Conservation (phyloP, 2,888 invertebrate species). For the Piscicola geometra region DNA sequence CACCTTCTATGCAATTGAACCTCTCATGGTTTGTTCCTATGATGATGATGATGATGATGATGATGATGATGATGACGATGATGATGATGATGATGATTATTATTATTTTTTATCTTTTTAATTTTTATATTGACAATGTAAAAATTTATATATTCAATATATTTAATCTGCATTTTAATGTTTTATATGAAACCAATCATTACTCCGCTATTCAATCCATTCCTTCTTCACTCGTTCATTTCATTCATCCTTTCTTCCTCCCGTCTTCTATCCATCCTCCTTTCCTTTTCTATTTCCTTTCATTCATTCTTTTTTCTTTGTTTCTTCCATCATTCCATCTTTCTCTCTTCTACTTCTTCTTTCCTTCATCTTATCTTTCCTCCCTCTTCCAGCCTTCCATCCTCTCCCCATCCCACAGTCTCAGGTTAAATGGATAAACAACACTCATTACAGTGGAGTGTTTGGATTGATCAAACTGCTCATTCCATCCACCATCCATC, state of each 20-base stretch:
- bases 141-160: too few relatives aligned
- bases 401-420: neutral
- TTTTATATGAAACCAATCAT: too few relatives aligned
- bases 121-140: neutral
- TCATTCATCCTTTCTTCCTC: too few relatives aligned
- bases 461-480: neutral
- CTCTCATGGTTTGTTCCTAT: neutral
- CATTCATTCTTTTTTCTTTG: too few relatives aligned
- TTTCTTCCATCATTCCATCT: too few relatives aligned
- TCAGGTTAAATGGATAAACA: neutral
- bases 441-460: neutral
- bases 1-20: neutral
- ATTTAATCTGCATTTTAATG: too few relatives aligned
- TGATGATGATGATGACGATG: neutral
- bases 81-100: neutral
- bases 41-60: neutral
- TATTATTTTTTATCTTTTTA: neutral
- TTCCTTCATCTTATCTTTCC: too few relatives aligned
- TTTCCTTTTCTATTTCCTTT: too few relatives aligned
- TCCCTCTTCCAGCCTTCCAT: neutral
- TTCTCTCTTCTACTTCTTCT: too few relatives aligned
- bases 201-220: too few relatives aligned
- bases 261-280: too few relatives aligned
- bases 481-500: neutral
- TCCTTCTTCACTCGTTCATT: too few relatives aligned